phyloP scores from a whole-genome alignment of 2,888 invertebrate genomes.

The Drosophila paracracens region DNA sequence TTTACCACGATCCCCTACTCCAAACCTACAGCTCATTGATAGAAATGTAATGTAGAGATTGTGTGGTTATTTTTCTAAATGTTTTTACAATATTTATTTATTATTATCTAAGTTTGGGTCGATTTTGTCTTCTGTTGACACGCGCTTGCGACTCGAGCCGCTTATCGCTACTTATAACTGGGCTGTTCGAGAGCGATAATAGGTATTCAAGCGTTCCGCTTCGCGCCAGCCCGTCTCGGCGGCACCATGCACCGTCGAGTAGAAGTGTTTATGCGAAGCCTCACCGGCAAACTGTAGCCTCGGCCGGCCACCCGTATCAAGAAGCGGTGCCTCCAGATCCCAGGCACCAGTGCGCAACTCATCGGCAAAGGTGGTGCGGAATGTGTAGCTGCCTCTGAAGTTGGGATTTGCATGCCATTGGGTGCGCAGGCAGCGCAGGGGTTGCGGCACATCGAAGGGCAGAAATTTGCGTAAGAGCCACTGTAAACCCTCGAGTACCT shows the following conservation, averaged over 20 bases:
- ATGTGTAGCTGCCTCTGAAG: constrained; percentile 89
- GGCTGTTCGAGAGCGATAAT: constrained; percentile 69
- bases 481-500: constrained; percentile 77
- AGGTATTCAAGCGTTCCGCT: constrained; percentile 87
- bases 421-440: constrained; percentile 85
- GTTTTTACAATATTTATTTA: background rate
- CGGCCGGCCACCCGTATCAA: constrained; percentile 83
- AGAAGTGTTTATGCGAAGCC: constrained; percentile 88
- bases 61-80: background rate
- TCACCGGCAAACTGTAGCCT: constrained; percentile 89
- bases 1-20: background rate
- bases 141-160: background rate
- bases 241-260: constrained; percentile 90
- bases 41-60: background rate
- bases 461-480: constrained; percentile 80
- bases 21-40: background rate
- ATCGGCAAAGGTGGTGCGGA: constrained; percentile 87
- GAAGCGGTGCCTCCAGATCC: constrained; percentile 87
- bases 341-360: constrained; percentile 86
- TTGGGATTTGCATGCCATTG: constrained; percentile 88
- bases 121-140: constrained; percentile 25
- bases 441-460: constrained; percentile 65
- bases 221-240: constrained; percentile 91
- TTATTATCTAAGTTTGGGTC: background rate
- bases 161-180: constrained; percentile 61